Evolutionary conservation across 2,888 invertebrate species (phyloP), one percentile per base, ranked within the genome.

Genomic region (Mactromeris polynyma): DNA sequence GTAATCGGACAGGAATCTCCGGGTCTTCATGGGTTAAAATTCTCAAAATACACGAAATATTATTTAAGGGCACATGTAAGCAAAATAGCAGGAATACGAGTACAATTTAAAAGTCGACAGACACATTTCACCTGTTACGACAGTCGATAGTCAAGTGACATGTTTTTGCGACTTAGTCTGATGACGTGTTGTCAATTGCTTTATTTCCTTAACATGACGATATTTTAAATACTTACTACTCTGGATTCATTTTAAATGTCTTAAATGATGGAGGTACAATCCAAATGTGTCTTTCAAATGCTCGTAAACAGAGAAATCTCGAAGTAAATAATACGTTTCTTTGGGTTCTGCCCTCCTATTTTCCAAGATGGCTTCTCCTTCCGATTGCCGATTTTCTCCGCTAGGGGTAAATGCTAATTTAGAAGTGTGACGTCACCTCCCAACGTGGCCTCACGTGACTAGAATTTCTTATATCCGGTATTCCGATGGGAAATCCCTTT

Each of bases 301-400:
- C n/a, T 82, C 31, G 33, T 9, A 26, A 17, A 42, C 19, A 42
- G n/a, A 81, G 73, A 81, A 69, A 69, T 81, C 19, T 54, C 42
- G 26, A 36, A 81, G 33, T 26, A 73, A 33, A 36, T 85, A 31
- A 46, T 46, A 33, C 40, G 79, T 83, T 69, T 81, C n/a, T 77
- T 81, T 38, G 84, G 90, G 88, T 83, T 86, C 91, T 88, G 92
- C 92, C 92, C 91, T 90, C 90, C 84, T 81, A 83, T 87, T 89
- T 84, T 90, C 89, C 92, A 95, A 95, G 93, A 95, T 95, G 95
- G 95, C 95, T 95, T 94, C 95, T 95, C 93, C 94, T 95, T 94
- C 94, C 93, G 94, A 93, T 94, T 91, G 91, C 81, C 81, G 90
- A 92, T 92, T 93, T 42, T 92, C 87, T 91, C 92, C 91, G 91